These are phyloP conservation scores for Leucophora obtusa DNA, from an alignment of 2,888 invertebrate species.

Conservation along the genomic window DNA sequence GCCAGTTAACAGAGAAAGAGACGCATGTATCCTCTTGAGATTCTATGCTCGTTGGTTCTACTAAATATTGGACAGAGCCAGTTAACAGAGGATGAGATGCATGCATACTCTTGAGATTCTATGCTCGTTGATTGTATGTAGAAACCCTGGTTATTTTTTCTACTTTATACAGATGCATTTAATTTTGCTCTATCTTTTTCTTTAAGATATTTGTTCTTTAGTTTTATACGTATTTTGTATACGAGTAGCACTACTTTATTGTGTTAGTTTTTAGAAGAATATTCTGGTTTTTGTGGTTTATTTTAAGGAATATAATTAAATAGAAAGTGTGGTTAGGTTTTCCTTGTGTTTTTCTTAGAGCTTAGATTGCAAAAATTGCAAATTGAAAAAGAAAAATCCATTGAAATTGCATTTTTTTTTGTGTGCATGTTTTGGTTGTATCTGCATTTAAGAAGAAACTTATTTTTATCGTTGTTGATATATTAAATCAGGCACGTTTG, in stretches of 20 bases:
- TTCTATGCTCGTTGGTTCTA: no score
- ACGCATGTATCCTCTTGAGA: no score
- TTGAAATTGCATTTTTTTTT: not conserved
- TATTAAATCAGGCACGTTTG: constrained; percentile 40
- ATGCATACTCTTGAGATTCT: no score
- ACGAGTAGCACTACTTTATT: not conserved
- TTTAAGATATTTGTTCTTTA: constrained; percentile 4
- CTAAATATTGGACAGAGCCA: no score
- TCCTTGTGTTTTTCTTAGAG: constrained; percentile 48
- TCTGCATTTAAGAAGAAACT: constrained; percentile 8
- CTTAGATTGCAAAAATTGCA: constrained; percentile 46
- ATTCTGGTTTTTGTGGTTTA: constrained; percentile 55
- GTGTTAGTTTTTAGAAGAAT: constrained; percentile 28
- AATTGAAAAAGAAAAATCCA: not conserved
- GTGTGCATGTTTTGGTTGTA: not conserved
- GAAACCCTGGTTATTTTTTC: constrained; percentile 18
- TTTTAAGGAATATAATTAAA: constrained; percentile 62
- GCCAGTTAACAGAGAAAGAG: no score
- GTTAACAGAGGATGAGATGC: no score
- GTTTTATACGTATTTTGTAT: not conserved
- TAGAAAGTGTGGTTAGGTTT: constrained; percentile 54
- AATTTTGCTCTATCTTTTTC: not conserved
- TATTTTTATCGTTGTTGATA: constrained; percentile 31
- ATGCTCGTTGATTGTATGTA: no score
- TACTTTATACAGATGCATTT: constrained; percentile 22